Conservation (phyloP, 1,140 invertebrate genomes). For the Cotesia chilonis region DNA sequence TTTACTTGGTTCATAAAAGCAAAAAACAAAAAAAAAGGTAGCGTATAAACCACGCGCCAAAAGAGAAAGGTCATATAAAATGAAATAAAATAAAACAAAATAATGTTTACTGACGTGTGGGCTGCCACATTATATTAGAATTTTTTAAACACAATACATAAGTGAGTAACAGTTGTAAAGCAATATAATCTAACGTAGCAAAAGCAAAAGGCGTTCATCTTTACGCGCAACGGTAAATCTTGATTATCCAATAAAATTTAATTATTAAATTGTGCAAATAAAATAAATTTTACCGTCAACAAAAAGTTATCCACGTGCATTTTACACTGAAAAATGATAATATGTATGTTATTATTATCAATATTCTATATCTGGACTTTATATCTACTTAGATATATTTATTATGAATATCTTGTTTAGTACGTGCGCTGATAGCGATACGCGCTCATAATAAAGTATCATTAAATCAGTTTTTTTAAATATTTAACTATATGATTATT, state of each 20-base stretch:
- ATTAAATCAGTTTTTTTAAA: background rate
- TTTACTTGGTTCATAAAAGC: too few species aligned
- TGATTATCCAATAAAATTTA: slow-evolving; percentile 44
- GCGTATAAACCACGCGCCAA: slow-evolving; percentile 21
- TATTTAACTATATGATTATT: background rate
- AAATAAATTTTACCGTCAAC: background rate
- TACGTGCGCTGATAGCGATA: slow-evolving; percentile 6
- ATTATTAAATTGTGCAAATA: slow-evolving; percentile 34
- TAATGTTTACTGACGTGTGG: slow-evolving; percentile 33
- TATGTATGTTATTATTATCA: too few species aligned
- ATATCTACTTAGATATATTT: slow-evolving; percentile 13
- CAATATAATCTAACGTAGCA: slow-evolving; percentile 18
- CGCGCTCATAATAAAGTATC: too few species aligned
- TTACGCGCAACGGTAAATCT: slow-evolving; percentile 42
- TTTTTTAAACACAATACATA: background rate
- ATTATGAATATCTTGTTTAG: background rate
- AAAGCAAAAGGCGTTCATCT: slow-evolving; percentile 26
- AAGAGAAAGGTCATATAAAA: slow-evolving; percentile 35
- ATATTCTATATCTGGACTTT: background rate
- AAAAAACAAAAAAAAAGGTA: too few species aligned
- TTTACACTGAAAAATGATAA: too few species aligned
- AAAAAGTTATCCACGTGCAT: background rate
- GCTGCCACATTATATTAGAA: slow-evolving; percentile 16
- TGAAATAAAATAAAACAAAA: slow-evolving; percentile 17
- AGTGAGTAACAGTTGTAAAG: slow-evolving; percentile 15